Evolutionary conservation across 1,140 invertebrate genomes (phyloP), one percentile per base, ranked within the genome.

Genomic region (Hyposmocoma kahamanoa): DNA sequence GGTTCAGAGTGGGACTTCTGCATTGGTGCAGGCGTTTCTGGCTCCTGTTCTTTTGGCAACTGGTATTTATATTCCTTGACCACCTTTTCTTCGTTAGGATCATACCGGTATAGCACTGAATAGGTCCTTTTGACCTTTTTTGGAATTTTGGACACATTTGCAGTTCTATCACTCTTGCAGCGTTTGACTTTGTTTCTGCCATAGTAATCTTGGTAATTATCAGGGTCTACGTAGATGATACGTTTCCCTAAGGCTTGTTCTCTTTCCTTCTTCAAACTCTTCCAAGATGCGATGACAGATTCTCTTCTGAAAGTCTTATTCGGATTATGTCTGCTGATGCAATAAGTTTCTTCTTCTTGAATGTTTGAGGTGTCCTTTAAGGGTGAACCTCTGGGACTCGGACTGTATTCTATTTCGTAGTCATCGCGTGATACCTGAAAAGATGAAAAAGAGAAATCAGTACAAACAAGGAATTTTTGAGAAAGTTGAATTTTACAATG

Each of bases 51-150:
- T 15, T 70, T 74, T 0, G 72, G 67, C 38, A 76, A 30, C 46
- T 82, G 75, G 34, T 85, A 85, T 42, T 85, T 85, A 49, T 85
- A 85, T 30, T 85, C 82, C 46, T 85, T 85, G 0, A 85, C 66
- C 3, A 85, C 82, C 42, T 73, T 83, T 32, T 85, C 82, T 56
- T 85, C 77, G 11, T 63, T 67, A 3, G 77, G 79, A 36, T 85
- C 82, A 38, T 85, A 85, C 47, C 82, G 67, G 54, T 85, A 82
- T n/a, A 85, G 48, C 0, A 85, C 82, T 11, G 82, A 85, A 56
- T 84, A 85, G 0, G 82, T 84, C 18, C 82, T 68, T 60, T 85
- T 85, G 0, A 85, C 82, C 48, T 82, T 83, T 54, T 83, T 82
- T 0, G 62, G 67, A 15, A 72, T 48, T 21, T 59, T 60, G 3